Base-by-base conservation (phyloP, 2,888 invertebrate genomes). In the Amiota communis region DNA sequence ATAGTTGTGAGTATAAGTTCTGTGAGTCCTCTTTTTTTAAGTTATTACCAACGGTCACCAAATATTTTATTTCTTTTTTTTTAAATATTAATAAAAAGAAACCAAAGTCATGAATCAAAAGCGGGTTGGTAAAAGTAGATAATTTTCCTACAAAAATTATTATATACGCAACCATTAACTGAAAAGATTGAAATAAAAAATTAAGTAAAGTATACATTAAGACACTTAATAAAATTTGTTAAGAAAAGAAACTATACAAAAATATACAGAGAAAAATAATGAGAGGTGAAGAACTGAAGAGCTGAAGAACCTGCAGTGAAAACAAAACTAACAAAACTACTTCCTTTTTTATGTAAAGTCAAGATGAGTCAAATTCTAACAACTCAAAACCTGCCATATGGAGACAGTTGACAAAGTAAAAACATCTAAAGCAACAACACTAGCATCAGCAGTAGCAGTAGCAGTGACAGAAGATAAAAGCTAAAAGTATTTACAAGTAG, bases 271-370 rank as follows among this genome's bases (percentile, higher is more conserved):
- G 53, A 53, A n/a, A 53, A 10, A 6, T 0, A 6, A 36, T 36
- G 36, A 36, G 36, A 36, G 36, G 6, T 6, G 36, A 23, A 23
- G 23, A 23, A 23, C 23, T 23, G 23, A 23, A 23, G 23, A 23
- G 23, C 23, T 23, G 23, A 23, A 3, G 23, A 23, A 3, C 3
- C 15, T 9, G 15, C 13, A 15, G 57, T 9, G n/a, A 8, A 57
- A 57, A 57, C 57, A 57, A 57, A 20, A 17, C 13, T 4, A 51
- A 51, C 4, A 51, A 51, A 8, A 51, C 1, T 20, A 23, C 51
- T 67, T 67, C 67, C 67, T 67, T 67, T 15, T 67, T 67, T 67
- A 51, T 23, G 1, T 17, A 13, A 51, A 67, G 67, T 67, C 67
- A 67, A 67, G 67, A 17, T 23, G 23, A 47, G 65, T 15, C 65